Conservation (phyloP, 2,888 invertebrate genomes). For the Drosophila neotestacea region DNA sequence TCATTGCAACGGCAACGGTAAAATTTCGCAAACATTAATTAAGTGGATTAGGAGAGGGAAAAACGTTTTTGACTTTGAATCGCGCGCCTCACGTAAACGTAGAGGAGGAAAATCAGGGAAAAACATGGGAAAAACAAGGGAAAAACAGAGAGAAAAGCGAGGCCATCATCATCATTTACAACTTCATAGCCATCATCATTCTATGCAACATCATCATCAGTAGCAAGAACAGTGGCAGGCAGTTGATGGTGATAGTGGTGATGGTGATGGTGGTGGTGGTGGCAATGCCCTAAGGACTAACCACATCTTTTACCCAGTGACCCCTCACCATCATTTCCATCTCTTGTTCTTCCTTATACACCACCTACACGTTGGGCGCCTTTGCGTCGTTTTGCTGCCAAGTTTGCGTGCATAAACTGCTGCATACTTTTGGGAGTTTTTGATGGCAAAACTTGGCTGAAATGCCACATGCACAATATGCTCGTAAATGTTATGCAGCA, state of each 20-base stretch:
- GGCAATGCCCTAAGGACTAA: constrained; percentile 22
- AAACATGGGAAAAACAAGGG: neutral
- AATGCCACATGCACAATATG: constrained; percentile 56
- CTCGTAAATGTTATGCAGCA: constrained; percentile 50
- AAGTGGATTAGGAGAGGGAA: constrained; percentile 55
- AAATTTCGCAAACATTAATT: constrained; percentile 67
- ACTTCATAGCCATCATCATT: constrained; percentile 18
- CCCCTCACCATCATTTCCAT: neutral
- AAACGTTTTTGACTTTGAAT: constrained; percentile 52
- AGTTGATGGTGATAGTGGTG: neutral
- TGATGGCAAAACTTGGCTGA: constrained; percentile 68
- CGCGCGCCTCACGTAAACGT: constrained; percentile 19
- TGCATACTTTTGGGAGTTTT: constrained; percentile 74
- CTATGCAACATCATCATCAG: constrained; percentile 20
- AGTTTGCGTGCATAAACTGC: constrained; percentile 73
- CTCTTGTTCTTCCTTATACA: no score
- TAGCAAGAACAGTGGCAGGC: constrained; percentile 21
- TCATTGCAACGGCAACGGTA: constrained; percentile 38
- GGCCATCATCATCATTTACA: constrained; percentile 27
- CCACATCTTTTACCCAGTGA: constrained; percentile 11
- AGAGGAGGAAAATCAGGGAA: neutral
- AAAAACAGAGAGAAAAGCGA: neutral
- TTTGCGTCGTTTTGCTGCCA: constrained; percentile 49
- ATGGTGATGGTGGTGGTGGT: neutral
- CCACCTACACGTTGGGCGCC: constrained; percentile 24